Evolutionary conservation across 2,113 vertebrate genomes (phyloP).

Genomic region (Proteles cristata): DNA sequence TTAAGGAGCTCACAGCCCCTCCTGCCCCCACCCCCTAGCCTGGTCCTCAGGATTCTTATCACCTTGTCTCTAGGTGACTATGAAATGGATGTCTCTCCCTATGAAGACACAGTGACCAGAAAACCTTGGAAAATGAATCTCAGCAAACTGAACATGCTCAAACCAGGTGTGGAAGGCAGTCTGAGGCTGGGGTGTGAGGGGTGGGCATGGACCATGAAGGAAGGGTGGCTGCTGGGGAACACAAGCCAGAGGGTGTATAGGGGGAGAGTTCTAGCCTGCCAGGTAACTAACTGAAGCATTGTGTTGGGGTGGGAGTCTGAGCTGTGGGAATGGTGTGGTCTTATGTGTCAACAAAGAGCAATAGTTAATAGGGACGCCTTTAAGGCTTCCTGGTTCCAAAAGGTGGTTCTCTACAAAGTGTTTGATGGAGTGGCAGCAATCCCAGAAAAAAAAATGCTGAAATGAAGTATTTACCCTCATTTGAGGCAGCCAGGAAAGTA

Average conservation of each 20-base stretch:
- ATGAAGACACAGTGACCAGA: slow-evolving; percentile 89
- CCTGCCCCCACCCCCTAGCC: not conserved
- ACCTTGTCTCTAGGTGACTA: slow-evolving; percentile 88
- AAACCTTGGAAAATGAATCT: slow-evolving; percentile 90
- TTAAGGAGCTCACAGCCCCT: not conserved
- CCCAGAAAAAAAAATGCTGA: slow-evolving; percentile 39
- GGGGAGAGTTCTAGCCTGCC: not conserved
- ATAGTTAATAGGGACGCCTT: not conserved
- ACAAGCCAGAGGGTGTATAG: not conserved
- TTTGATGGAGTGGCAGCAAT: slow-evolving; percentile 24
- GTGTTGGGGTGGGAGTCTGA: not conserved
- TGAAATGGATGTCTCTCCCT: slow-evolving; percentile 91
- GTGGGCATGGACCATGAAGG: not conserved
- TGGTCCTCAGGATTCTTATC: not conserved
- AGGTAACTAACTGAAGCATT: not conserved
- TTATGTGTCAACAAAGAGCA: not conserved
- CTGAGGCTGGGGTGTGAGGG: not conserved
- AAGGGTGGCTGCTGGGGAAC: not conserved
- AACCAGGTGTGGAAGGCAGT: slow-evolving; percentile 86
- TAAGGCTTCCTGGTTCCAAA: slow-evolving; percentile 20
- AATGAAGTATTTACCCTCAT: slow-evolving; percentile 62
- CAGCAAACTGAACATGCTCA: slow-evolving; percentile 88
- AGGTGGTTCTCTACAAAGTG: not conserved
- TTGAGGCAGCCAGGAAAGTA: slow-evolving; percentile 52
- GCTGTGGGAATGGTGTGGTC: not conserved